Conservation (phyloP, 2,888 invertebrate genomes). For the Beris chalybata region DNA sequence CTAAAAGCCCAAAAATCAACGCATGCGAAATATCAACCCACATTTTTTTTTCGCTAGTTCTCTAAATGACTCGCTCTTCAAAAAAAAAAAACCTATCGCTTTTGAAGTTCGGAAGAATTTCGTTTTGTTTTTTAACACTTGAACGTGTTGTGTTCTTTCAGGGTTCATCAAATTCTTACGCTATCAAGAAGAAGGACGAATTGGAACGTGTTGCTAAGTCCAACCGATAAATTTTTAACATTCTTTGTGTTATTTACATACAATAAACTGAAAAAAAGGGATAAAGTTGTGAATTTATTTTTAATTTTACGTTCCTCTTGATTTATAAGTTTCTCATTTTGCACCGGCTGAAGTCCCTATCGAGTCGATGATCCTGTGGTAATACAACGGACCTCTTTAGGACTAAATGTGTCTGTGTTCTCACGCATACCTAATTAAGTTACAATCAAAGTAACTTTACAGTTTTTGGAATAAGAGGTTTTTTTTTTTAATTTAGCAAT, state of each 20-base stretch:
- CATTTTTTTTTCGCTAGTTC: neutral
- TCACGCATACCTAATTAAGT: no score
- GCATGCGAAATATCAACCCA: slow-evolving; percentile 33
- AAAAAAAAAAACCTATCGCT: no score
- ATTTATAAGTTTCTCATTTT: neutral
- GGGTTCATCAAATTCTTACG: slow-evolving; percentile 99
- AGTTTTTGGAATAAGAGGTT: no score
- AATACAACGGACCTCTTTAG: no score
- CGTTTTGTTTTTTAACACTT: slow-evolving; percentile 15
- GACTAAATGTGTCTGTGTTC: no score
- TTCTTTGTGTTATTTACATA: slow-evolving; percentile 22
- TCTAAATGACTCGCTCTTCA: neutral
- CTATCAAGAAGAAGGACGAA: slow-evolving; percentile 99
- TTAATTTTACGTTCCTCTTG: neutral
- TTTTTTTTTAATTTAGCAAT: no score
- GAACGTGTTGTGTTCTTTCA: slow-evolving; percentile 48
- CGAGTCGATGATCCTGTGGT: no score
- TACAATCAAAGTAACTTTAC: no score
- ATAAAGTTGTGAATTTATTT: neutral
- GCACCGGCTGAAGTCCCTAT: no score
- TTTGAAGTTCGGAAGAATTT: no score
- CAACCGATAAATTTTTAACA: slow-evolving; percentile 83
- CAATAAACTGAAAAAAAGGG: slow-evolving; percentile 20
- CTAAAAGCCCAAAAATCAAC: slow-evolving; percentile 3
- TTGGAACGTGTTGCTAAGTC: slow-evolving; percentile 99